Evolutionary conservation across 2,113 vertebrate species (phyloP), one percentile per base, ranked within the genome.

Genomic region (Planiliza haematocheilus): DNA sequence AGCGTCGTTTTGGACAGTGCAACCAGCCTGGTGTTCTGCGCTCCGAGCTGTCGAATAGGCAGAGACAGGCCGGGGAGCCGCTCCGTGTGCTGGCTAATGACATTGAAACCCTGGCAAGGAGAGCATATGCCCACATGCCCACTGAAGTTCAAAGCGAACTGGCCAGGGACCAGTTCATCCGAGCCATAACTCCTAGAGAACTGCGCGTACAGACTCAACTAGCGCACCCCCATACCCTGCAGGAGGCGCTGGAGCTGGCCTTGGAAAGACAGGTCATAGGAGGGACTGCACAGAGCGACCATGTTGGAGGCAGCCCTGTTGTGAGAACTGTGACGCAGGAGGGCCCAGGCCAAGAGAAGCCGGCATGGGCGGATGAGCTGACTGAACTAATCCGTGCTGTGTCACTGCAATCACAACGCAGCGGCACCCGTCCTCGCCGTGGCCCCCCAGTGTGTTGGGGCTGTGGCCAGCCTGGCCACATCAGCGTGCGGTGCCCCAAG

Each of bases 121-220:
- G 24, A 30, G 24, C 24, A 5, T 30, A 59, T 6, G 17, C 56
- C 11, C 56, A 42, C 17, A 59, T 39, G 37, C 10, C 56, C 20
- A 1, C 39, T 16, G 58, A 43, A 4, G 37, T 42, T n/a, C n/a
- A 30, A 20, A 30, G 13, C 9, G 58, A 45, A 5, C 41, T 60
- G 3, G 58, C 39, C 12, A 60, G 58, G 12, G 58, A 60, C 41
- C 58, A 60, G 41, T 60, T 60, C 41, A 60, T 60, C 18, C 14
- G 13, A 4, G 58, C 41, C 8, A 60, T 60, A 60, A 45, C 56
- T 7, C 37, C 3, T 2, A 38, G 53, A 17, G 53, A 56, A 11
- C 12, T 52, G 5, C 21, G 7, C 21, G 14, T 52, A 13, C 50
- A 30, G 50, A 52, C 50, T 1, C 21, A 52, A 52, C 21, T 52